Conservation (phyloP, 2,888 invertebrate species). For the Stenichneumon culpator region DNA sequence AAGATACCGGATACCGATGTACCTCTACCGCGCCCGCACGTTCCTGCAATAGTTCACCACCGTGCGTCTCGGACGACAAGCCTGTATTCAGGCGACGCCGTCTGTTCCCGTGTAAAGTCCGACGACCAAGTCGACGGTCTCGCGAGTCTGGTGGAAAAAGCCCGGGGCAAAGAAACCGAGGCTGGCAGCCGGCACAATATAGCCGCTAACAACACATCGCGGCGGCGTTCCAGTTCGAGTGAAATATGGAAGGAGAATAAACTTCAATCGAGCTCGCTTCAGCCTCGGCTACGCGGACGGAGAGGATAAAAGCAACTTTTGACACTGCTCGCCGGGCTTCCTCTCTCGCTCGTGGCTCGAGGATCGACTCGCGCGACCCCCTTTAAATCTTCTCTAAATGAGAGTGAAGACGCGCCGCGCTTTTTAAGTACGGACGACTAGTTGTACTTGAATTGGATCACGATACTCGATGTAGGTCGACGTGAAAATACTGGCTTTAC, state of each 20-base stretch:
- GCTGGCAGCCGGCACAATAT: conserved; percentile 37
- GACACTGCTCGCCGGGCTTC: neutral
- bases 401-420: conserved; percentile 25
- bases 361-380: neutral
- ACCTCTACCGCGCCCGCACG: conserved; percentile 51
- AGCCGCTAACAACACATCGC: conserved; percentile 2
- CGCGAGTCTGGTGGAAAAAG: conserved; percentile 50
- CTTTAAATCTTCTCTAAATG: conserved; percentile 22
- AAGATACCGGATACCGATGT: conserved; percentile 65
- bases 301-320: neutral
- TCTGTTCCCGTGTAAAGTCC: conserved; percentile 48
- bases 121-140: conserved; percentile 46
- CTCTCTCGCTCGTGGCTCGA: neutral
- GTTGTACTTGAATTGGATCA: conserved; percentile 50
- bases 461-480: conserved; percentile 40
- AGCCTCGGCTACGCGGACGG: neutral
- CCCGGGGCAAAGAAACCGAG: conserved; percentile 64
- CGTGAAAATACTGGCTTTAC: neutral
- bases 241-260: conserved; percentile 34
- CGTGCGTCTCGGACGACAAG: conserved; percentile 1
- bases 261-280: conserved; percentile 33
- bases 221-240: conserved; percentile 38
- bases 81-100: conserved; percentile 41
- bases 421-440: conserved; percentile 21
- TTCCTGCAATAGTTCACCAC: conserved; percentile 1